phyloP scores from a whole-genome alignment of 30 jellyfish, hydroid and myxozoan genomes.

The Catostylus mosaicus region DNA sequence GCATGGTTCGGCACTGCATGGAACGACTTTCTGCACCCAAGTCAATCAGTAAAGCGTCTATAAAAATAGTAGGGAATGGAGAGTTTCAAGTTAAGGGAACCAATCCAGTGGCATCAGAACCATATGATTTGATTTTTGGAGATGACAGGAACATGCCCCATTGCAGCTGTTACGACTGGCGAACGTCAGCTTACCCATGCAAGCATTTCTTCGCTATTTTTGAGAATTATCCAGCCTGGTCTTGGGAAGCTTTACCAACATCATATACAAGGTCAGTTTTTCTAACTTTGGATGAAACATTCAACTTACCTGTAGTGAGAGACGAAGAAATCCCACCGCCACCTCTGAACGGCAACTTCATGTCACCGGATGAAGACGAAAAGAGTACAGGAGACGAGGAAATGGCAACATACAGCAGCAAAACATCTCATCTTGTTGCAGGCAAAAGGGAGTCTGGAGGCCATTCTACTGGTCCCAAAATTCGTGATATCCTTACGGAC shows the following conservation, averaged over 20 bases:
- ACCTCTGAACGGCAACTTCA: constrained; percentile 3
- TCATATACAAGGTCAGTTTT: constrained; percentile 10
- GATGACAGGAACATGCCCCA: constrained; percentile 43
- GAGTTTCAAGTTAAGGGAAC: constrained; percentile 11
- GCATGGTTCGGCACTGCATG: constrained; percentile 31
- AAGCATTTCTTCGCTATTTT: constrained; percentile 14
- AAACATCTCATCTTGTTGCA: constrained; percentile 8
- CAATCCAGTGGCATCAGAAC: constrained; percentile 6
- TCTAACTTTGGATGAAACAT: constrained; percentile 14
- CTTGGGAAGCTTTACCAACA: constrained; percentile 18
- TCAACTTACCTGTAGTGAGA: constrained; percentile 20
- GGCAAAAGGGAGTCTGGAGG: constrained; percentile 34
- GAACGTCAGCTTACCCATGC: constrained; percentile 25
- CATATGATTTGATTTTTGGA: constrained; percentile 38
- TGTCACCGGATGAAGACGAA: constrained; percentile 14
- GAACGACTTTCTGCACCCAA: constrained; percentile 16
- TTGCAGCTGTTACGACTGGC: constrained; percentile 33
- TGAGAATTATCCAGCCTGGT: constrained; percentile 17
- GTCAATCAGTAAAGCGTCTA: not conserved
- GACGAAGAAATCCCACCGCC: constrained; percentile 17
- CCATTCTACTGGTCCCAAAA: constrained; percentile 28
- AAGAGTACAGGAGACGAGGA: constrained; percentile 5
- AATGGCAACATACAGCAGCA: constrained; percentile 7
- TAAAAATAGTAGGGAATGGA: constrained; percentile 9
- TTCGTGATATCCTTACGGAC: constrained; percentile 26